A percentile compares a stretch with the other conserved stretches of the same genome.
phyloP scores from a whole-genome alignment of 2,888 invertebrate species.

The Protonemura montana region DNA sequence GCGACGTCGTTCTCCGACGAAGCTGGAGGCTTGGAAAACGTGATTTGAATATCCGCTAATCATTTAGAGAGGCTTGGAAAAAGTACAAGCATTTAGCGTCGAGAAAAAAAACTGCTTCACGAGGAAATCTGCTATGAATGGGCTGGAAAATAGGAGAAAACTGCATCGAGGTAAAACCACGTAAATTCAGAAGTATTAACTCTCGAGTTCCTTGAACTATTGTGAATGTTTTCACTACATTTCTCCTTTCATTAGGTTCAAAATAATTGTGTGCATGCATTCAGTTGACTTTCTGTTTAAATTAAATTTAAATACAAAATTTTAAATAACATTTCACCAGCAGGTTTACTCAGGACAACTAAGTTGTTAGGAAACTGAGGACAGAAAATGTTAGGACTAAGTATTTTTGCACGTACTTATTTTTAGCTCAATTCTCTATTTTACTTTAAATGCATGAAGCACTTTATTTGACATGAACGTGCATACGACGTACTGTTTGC shows the following conservation, averaged over 20 bases:
- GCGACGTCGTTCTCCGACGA: neutral
- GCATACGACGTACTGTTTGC: neutral
- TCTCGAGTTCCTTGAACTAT: neutral
- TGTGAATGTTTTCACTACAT: neutral
- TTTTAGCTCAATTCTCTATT: neutral
- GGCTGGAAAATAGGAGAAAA: neutral
- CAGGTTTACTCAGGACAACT: neutral
- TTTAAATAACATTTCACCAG: neutral
- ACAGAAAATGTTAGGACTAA: no score
- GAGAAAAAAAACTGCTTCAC: neutral
- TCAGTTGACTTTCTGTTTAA: neutral
- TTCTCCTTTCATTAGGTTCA: neutral
- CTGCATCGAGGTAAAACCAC: neutral
- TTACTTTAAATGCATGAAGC: neutral
- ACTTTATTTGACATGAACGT: neutral
- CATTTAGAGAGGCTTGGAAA: neutral
- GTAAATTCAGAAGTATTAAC: no score
- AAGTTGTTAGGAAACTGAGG: no score
- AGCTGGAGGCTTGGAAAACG: neutral
- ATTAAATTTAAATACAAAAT: neutral
- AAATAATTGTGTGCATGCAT: neutral
- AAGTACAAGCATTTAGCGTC: neutral
- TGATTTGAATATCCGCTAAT: constrained; percentile 12
- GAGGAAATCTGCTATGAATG: neutral
- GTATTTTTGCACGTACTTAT: neutral